Evolutionary conservation across 2,113 vertebrate species (phyloP), one percentile per base, ranked within the genome.

Genomic region (Picathartes gymnocephalus): DNA sequence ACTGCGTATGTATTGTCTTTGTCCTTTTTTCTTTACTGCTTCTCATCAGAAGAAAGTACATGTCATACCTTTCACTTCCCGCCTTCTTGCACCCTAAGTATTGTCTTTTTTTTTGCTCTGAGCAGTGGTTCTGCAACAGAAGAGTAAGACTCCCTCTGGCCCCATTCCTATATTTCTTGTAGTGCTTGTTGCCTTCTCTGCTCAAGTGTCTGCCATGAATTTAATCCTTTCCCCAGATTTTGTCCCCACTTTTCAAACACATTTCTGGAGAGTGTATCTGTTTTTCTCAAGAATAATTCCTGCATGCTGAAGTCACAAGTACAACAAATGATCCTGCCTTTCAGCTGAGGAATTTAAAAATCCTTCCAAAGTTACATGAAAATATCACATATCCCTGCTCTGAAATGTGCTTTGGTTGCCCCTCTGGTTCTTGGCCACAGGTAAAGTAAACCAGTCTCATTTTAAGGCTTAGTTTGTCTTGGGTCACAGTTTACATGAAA

Each of bases 221-320:
- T 58, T 76, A 94, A 90, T 90, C 40, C 48, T 80, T 96, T 94
- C 58, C 71, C 37, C 88, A 95, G 79, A 85, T 54, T 77, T 65
- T 82, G 13, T 72, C 88, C 85, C 66, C 51, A 48, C 45, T 94
- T 92, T 93, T 80, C 45, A 86, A 85, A 90, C 70, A 33, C 42
- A 47, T 80, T 95, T 79, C 90, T 93, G 71, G 71, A 93, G 50
- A 45, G 10, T 13, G 15, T 60, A 35, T 81, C 78, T 87, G 74
- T 80, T 95, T 95, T 91, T 69, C 58, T 82, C 15, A 85, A 82
- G 64, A 87, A 64, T 90, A 96, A 85, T 93, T 93, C 80, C 91
- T 92, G 28, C 16, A 23, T 54, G 86, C 54, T 93, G 89, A 92
- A 86, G 87, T 95, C 85, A 90, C 81, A 86, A 86, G 47, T 73